phyloP scores from a whole-genome alignment of 2,888 invertebrate species.

The Machimus atricapillus region DNA sequence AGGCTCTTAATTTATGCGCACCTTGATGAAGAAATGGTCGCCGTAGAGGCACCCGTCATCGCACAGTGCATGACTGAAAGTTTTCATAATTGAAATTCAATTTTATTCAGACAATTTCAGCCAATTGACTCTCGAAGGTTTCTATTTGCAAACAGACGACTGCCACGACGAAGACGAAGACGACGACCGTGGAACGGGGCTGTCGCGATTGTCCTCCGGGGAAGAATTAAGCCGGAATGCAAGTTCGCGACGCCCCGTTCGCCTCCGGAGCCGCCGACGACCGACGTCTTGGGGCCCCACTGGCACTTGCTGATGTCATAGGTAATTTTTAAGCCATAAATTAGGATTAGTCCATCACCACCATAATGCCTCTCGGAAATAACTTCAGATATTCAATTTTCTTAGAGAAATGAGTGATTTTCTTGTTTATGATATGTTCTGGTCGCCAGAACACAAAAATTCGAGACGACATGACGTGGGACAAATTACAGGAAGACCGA shows the following conservation, averaged over 20 bases:
- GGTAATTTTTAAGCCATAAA: constrained; percentile 44
- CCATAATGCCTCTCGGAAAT: background rate
- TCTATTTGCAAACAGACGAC: background rate
- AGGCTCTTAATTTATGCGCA: constrained; percentile 21
- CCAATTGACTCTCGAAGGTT: background rate
- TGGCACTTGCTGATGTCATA: constrained; percentile 36
- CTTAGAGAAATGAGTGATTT: constrained; percentile 15
- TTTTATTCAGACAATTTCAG: constrained; percentile 16
- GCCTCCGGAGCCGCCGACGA: background rate
- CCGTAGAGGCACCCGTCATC: background rate
- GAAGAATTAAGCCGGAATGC: background rate
- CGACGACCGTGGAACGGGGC: background rate
- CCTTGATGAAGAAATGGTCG: constrained; percentile 8
- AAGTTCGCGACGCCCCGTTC: background rate
- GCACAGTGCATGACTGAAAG: background rate
- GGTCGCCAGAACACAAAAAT: background rate
- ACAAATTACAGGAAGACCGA: constrained; percentile 26
- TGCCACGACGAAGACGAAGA: background rate
- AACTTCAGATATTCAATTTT: background rate
- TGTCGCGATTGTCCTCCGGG: background rate
- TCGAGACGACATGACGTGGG: background rate
- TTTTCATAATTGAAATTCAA: constrained; percentile 14
- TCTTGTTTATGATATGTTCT: constrained; percentile 15
- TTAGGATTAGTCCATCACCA: constrained; percentile 46
- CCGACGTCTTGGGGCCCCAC: background rate